Evolutionary conservation across 2,888 invertebrate genomes (phyloP).

Genomic region (Halictus ligatus): DNA sequence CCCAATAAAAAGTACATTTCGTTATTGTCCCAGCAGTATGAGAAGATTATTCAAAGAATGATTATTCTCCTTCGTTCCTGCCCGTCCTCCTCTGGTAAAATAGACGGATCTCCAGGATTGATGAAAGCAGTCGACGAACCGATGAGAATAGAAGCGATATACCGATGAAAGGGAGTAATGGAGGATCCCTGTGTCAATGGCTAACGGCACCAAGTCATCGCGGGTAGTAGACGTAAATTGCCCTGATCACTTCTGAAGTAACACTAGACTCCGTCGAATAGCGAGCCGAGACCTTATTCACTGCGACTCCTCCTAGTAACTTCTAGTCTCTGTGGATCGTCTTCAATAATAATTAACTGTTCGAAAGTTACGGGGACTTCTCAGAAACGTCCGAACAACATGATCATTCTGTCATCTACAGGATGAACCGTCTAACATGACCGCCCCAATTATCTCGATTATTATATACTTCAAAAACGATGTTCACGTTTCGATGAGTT

Average conservation of each 20-base stretch:
- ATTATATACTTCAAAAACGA: too few relatives aligned
- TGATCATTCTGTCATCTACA: too few relatives aligned
- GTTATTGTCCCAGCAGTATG: background rate
- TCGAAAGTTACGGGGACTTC: background rate
- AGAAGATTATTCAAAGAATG: background rate
- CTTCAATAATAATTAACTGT: background rate
- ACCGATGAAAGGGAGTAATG: background rate
- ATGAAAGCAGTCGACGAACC: background rate
- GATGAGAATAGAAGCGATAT: background rate
- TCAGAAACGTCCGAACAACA: background rate
- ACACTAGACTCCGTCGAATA: background rate
- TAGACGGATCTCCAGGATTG: background rate
- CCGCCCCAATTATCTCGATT: too few relatives aligned
- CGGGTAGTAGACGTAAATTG: background rate
- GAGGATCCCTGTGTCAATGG: background rate
- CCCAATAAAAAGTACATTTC: conserved; percentile 4
- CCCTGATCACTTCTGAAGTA: background rate
- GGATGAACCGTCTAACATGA: too few relatives aligned
- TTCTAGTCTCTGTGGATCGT: background rate
- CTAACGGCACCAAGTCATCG: background rate
- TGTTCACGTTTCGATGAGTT: too few relatives aligned
- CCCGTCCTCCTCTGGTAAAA: background rate
- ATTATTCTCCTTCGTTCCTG: background rate
- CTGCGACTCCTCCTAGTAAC: background rate
- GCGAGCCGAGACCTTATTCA: background rate